Evolutionary conservation across 37 sponge, comb jelly and placozoan species (phyloP).

Genomic region (Spongilla lacustris): DNA sequence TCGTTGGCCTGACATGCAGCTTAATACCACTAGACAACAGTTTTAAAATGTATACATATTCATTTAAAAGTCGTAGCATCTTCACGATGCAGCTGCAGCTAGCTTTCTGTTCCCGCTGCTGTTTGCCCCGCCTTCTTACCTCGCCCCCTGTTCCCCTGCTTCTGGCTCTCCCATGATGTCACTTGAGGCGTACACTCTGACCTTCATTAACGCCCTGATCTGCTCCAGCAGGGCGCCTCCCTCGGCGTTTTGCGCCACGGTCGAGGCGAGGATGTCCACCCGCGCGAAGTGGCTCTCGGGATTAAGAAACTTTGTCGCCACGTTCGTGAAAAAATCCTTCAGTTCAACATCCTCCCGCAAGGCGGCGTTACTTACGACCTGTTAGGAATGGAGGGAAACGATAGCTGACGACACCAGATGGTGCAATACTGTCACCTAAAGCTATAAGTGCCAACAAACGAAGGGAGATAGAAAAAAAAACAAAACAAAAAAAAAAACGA

Average conservation of each 20-base stretch:
- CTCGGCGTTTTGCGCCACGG: constrained; percentile 36
- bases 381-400: neutral
- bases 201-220: constrained; percentile 36
- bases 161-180: constrained; percentile 62
- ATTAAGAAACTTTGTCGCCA: constrained; percentile 43
- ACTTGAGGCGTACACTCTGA: constrained; percentile 43
- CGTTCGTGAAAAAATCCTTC: constrained; percentile 36
- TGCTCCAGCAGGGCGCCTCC: constrained; percentile 35
- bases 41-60: too few relatives aligned
- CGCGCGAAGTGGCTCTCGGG: constrained; percentile 48
- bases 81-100: too few relatives aligned
- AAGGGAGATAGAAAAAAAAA: too few relatives aligned
- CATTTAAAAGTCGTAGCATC: too few relatives aligned
- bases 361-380: constrained; percentile 27
- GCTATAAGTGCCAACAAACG: too few relatives aligned
- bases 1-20: too few relatives aligned
- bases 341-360: constrained; percentile 68
- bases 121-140: neutral
- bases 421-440: neutral
- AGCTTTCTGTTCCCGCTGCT: neutral
- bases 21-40: too few relatives aligned
- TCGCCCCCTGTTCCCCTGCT: neutral
- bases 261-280: constrained; percentile 59
- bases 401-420: neutral
- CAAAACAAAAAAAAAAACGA: too few relatives aligned